These are phyloP conservation scores for Carlito syrichta DNA, from an alignment of 2,113 vertebrate genomes.

Conservation along the genomic window DNA sequence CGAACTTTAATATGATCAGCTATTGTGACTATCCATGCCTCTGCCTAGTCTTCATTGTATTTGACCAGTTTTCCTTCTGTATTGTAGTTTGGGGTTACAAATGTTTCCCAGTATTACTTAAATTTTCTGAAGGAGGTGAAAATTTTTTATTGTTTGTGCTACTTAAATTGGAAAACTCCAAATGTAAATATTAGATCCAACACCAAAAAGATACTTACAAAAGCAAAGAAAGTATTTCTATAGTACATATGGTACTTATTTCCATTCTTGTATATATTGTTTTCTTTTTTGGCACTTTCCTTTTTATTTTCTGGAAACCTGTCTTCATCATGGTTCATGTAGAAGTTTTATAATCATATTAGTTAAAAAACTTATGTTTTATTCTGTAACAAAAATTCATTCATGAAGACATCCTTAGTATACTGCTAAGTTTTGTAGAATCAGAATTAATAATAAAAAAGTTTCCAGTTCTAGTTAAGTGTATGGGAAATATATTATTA, in stretches of 20 bases:
- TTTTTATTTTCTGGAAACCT: constrained; percentile 11
- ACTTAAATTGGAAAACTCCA: not conserved
- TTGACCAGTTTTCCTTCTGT: not conserved
- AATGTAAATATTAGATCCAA: not conserved
- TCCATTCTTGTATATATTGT: not conserved
- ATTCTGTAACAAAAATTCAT: not conserved
- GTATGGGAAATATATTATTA: not conserved
- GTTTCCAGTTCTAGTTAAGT: not conserved
- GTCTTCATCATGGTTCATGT: not conserved
- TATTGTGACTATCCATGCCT: not conserved
- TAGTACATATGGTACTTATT: constrained; percentile 6
- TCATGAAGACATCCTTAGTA: not conserved
- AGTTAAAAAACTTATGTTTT: not conserved
- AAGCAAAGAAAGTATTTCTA: not conserved
- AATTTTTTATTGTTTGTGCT: not conserved
- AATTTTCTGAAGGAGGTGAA: not conserved
- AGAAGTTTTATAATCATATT: constrained; percentile 38
- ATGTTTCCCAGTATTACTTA: not conserved
- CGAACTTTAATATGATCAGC: not conserved
- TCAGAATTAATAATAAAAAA: constrained; percentile 37
- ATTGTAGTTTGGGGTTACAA: not conserved
- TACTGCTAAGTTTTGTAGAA: not conserved
- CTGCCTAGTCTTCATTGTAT: not conserved
- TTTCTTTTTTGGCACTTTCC: not conserved
- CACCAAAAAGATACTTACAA: not conserved